Evolutionary conservation across 2,888 invertebrate genomes (phyloP), one percentile per base, ranked within the genome.

Genomic region (Ennomos erosarius): DNA sequence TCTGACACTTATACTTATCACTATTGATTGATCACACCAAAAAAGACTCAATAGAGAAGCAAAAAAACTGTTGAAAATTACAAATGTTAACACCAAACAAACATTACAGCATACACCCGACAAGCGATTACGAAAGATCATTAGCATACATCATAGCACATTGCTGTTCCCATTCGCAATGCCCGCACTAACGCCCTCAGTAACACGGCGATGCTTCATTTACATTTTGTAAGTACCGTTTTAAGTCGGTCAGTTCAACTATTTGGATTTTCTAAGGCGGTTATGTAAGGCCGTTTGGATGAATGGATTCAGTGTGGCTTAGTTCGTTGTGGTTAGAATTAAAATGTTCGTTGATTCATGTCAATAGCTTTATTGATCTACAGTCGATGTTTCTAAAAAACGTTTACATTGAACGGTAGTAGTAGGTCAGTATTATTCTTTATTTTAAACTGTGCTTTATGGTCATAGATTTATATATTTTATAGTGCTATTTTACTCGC

Each of bases 221-320:
- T 68, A 67, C 68, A 70, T 74, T 69, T 71, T 71, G 70, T 68
- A 64, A 58, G 61, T 68, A 73, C 57, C 60, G 58, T 63, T 53
- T 54, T 55, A 73, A 73, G 66, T 75, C 75, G 78, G 79, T 73
- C 76, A 77, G 54, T 51, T 49, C 16, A 47, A 50, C 64, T 65
- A 63, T 70, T 70, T 63, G 62, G 64, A 70, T 68, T 62, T 55
- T 46, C 36, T 62, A 55, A 59, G 49, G 54, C 49, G 50, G 51
- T 76, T 75, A 70, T 63, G 70, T 74, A 81, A 81, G 58, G 65
- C 68, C 67, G 55, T 64, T 62, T 62, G 62, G 50, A 55, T 74
- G 68, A 73, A 75, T 70, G 70, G 55, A 55, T 55, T 43, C 38
- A 12, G 34, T 13, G 56, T 55, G 35, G 47, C 56, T 53, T 60